These are phyloP conservation scores for Acrobasis suavella DNA, from an alignment of 2,888 invertebrate genomes.

Conservation along the genomic window DNA sequence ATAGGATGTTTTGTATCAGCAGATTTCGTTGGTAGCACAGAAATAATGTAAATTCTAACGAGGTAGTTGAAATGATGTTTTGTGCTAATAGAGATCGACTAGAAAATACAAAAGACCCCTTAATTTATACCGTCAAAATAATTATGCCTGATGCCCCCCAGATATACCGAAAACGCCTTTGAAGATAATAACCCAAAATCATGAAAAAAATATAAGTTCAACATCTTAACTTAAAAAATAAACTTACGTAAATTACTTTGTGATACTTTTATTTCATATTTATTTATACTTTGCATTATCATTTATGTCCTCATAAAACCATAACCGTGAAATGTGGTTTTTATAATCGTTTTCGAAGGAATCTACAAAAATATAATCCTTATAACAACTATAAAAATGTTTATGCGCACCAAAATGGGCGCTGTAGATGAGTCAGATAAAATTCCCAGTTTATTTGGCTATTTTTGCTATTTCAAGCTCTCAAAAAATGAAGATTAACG, in stretches of 20 bases:
- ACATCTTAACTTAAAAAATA: neutral
- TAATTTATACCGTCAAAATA: too few relatives aligned
- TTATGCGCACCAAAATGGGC: neutral
- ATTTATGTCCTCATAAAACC: constrained; percentile 1
- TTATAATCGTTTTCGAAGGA: neutral
- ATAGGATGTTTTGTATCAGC: too few relatives aligned
- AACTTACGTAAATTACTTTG: neutral
- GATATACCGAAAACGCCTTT: too few relatives aligned
- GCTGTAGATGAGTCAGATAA: neutral
- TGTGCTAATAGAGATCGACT: too few relatives aligned
- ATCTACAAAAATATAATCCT: too few relatives aligned
- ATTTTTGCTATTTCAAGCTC: neutral
- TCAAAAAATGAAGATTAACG: neutral
- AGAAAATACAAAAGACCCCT: too few relatives aligned
- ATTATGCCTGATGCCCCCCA: too few relatives aligned
- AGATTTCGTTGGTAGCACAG: too few relatives aligned
- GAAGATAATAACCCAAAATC: too few relatives aligned
- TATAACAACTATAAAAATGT: neutral
- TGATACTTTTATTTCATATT: neutral
- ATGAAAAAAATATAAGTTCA: too few relatives aligned
- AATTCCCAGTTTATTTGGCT: neutral
- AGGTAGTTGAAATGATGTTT: too few relatives aligned
- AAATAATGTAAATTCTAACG: too few relatives aligned
- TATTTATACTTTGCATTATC: neutral
- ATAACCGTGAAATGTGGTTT: neutral